phyloP scores from a whole-genome alignment of 2,888 invertebrate genomes.

The Microplitis manilae region DNA sequence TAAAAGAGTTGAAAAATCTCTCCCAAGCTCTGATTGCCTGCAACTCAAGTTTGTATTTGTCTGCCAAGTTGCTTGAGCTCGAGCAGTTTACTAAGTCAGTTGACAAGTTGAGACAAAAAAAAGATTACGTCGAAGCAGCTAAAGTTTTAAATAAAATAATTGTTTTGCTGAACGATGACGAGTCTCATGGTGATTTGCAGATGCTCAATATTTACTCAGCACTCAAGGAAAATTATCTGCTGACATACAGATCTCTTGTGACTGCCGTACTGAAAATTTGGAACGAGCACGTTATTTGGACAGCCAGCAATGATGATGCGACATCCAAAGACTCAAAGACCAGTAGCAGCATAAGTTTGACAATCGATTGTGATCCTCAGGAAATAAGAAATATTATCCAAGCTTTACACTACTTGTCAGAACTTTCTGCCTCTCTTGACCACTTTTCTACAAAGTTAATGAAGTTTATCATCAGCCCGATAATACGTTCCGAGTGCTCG shows the following conservation, averaged over 20 bases:
- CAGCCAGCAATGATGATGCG: slow-evolving; percentile 55
- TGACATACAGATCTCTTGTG: slow-evolving; percentile 72
- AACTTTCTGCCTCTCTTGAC: slow-evolving; percentile 73
- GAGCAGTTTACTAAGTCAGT: slow-evolving; percentile 68
- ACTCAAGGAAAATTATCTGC: slow-evolving; percentile 72
- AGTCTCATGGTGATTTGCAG: slow-evolving; percentile 72
- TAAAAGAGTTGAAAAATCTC: slow-evolving; percentile 76
- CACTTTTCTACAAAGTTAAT: slow-evolving; percentile 76
- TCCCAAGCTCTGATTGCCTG: slow-evolving; percentile 75
- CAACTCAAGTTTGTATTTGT: slow-evolving; percentile 74
- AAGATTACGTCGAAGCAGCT: slow-evolving; percentile 72
- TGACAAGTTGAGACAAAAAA: slow-evolving; percentile 61
- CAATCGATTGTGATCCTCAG: slow-evolving; percentile 55
- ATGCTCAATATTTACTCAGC: slow-evolving; percentile 74
- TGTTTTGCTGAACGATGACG: slow-evolving; percentile 69
- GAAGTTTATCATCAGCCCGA: slow-evolving; percentile 75
- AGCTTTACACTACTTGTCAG: slow-evolving; percentile 68
- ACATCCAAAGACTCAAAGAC: neutral
- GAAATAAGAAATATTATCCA: slow-evolving; percentile 68
- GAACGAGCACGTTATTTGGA: slow-evolving; percentile 73
- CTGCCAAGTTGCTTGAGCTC: slow-evolving; percentile 69
- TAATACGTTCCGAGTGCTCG: slow-evolving; percentile 73
- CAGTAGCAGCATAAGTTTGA: slow-evolving; percentile 43
- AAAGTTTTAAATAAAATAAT: slow-evolving; percentile 73
- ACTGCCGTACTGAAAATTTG: slow-evolving; percentile 73